Base-by-base conservation (phyloP, 2,888 invertebrate genomes). In the Microplitis manilae region DNA sequence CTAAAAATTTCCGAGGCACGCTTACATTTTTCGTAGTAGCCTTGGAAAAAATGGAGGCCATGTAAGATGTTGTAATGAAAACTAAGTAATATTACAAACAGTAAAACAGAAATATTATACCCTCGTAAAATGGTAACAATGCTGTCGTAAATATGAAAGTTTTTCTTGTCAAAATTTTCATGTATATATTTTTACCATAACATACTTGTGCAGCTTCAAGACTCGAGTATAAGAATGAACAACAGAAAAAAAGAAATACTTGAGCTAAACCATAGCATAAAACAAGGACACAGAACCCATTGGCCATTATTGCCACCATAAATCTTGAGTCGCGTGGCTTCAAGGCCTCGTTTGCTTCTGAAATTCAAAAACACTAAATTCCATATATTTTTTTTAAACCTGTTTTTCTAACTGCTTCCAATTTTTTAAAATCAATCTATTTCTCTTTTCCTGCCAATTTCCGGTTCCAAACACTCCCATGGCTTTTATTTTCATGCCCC, bases 31-130 rank as follows among this genome's bases (percentile, higher is more conserved):
- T 30, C 2, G n/a, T 30, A 30, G 30, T 30, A 65, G 30, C 65
- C 65, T 65, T 65, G 65, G 20, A 30, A 65, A 13, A 65, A 17
- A 13, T 13, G 17, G 30, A 65, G 65, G 30, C 30, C 65, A 1
- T 30, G 65, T 8, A 82, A 81, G 80, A 77, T 85, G 85, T 86
- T 88, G 87, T 87, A 87, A 88, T 87, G 85, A 87, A 86, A 86
- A 86, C 50, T 88, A 87, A 88, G 87, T 87, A 87, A 87, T 88
- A 81, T 88, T 82, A 81, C 84, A 87, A 88, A 87, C 87, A 86
- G 81, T 76, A 85, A 85, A 88, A 68, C 38, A 69, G 50, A 50
- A 50, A 9, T 50, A 65, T 65, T 65, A 30, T 65, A 65, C 65
- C 65, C 65, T 65, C 65, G 30, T 65, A 65, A 65, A 65, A 50